Conservation (phyloP, 2,797 vertebrate species). For the Delichon dasypus region DNA sequence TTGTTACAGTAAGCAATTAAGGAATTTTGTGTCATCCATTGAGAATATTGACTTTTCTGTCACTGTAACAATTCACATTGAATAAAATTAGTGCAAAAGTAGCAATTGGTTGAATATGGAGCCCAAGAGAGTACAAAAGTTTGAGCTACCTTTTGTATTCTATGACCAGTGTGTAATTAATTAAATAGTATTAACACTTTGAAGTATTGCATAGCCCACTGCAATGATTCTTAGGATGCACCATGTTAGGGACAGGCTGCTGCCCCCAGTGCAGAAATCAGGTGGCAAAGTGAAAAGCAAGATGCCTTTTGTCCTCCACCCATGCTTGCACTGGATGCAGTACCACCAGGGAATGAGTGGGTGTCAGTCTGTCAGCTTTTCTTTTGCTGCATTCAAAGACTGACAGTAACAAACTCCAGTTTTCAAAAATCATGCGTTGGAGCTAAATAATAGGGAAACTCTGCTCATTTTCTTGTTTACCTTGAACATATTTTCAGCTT, state of each 20-base stretch:
- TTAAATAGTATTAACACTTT: neutral
- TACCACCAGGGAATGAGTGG: neutral
- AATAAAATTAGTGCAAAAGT: neutral
- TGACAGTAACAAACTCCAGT: neutral
- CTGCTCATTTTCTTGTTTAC: neutral
- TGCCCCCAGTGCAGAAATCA: neutral
- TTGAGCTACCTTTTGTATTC: neutral
- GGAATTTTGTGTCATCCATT: neutral
- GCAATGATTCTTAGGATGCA: neutral
- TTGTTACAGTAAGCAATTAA: neutral
- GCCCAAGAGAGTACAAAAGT: neutral
- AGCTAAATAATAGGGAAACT: neutral
- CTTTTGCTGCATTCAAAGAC: neutral
- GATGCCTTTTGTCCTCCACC: neutral
- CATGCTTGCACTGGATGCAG: fast-evolving
- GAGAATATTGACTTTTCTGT: neutral
- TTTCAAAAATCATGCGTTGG: neutral
- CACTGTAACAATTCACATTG: neutral
- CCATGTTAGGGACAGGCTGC: neutral
- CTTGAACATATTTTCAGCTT: neutral
- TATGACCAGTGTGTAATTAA: neutral
- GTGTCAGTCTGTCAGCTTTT: neutral
- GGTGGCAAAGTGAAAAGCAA: neutral
- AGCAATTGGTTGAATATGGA: neutral
- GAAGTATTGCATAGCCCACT: neutral